Percentiles rank a stretch among this genome's conserved stretches.
Evolutionary conservation across 2,888 invertebrate genomes (phyloP).

Genomic region (Agonum fuliginosum): DNA sequence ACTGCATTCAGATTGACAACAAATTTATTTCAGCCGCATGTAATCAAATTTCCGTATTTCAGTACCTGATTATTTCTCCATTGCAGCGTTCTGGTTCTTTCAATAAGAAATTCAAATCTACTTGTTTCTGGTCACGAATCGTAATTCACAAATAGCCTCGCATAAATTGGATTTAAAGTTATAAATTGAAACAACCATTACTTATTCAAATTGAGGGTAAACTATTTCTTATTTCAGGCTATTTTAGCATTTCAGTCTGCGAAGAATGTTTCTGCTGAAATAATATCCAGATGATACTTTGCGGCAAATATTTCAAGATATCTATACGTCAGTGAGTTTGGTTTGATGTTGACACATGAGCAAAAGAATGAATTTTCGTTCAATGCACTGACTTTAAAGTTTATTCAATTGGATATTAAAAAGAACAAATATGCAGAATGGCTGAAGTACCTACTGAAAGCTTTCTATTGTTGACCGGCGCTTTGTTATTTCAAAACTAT

Average conservation of each 20-base stretch:
- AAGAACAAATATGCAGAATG: background rate
- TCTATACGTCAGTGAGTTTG: background rate
- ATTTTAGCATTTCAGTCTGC: background rate
- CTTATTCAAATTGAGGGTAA: slow-evolving; percentile 13
- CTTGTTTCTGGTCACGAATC: slow-evolving; percentile 31
- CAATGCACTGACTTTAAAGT: slow-evolving; percentile 47
- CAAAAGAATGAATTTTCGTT: slow-evolving; percentile 14
- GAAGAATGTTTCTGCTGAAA: background rate
- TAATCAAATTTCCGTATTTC: slow-evolving; percentile 26
- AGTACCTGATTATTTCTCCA: slow-evolving; percentile 17
- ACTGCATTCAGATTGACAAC: slow-evolving; percentile 24
- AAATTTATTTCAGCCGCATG: slow-evolving; percentile 18
- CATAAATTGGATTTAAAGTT: slow-evolving; percentile 27
- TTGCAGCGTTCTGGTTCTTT: background rate
- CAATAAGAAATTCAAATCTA: slow-evolving; percentile 45
- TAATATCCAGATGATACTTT: slow-evolving; percentile 13
- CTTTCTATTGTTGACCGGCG: slow-evolving; percentile 16
- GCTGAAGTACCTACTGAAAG: background rate
- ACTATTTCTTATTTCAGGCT: background rate
- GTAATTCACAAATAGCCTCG: slow-evolving; percentile 26
- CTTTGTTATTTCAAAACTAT: slow-evolving; percentile 16
- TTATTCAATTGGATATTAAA: slow-evolving; percentile 44
- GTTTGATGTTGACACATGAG: slow-evolving; percentile 41
- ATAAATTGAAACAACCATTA: slow-evolving; percentile 35
- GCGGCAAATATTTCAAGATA: slow-evolving; percentile 6